Evolutionary conservation across 2,888 invertebrate species (phyloP).

Genomic region (Synergus gifuensis): DNA sequence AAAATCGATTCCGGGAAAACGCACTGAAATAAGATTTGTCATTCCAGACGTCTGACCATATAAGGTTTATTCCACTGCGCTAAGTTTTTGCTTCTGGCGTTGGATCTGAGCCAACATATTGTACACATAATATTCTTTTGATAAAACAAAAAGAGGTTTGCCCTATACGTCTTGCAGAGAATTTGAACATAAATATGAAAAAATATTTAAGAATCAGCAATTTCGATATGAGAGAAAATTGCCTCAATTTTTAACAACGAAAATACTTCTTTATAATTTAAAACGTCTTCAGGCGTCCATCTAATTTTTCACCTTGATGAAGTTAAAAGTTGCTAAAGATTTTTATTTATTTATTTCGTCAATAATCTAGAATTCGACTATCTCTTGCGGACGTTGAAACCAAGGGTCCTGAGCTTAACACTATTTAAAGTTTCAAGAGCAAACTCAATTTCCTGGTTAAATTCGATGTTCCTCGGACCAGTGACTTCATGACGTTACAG

Average conservation of each 20-base stretch:
- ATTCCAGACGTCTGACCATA: slow-evolving; percentile 21
- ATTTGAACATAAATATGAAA: neutral
- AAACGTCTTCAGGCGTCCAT: too few species aligned
- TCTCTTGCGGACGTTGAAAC: neutral
- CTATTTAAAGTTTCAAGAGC: slow-evolving; percentile 32
- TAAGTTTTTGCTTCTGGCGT: slow-evolving; percentile 6
- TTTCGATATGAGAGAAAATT: too few species aligned
- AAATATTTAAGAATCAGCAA: too few species aligned
- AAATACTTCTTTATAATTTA: too few species aligned
- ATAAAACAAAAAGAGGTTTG: neutral
- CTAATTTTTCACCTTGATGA: too few species aligned
- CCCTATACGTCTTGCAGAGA: neutral
- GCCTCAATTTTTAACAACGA: too few species aligned
- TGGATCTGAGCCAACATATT: slow-evolving; percentile 7
- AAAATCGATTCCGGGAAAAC: neutral
- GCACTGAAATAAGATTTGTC: slow-evolving; percentile 1
- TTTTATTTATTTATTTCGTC: neutral
- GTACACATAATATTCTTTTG: neutral
- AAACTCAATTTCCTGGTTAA: slow-evolving; percentile 37
- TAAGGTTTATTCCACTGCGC: slow-evolving; percentile 24
- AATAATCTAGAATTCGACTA: neutral
- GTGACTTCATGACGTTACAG: slow-evolving; percentile 33
- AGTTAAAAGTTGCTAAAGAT: too few species aligned
- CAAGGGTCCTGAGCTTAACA: slow-evolving; percentile 2
- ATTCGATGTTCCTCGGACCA: slow-evolving; percentile 35